A percentile compares a stretch with the other conserved stretches of the same genome.
Conservation (phyloP, 2,113 vertebrate genomes). For the Climacteris rufus region DNA sequence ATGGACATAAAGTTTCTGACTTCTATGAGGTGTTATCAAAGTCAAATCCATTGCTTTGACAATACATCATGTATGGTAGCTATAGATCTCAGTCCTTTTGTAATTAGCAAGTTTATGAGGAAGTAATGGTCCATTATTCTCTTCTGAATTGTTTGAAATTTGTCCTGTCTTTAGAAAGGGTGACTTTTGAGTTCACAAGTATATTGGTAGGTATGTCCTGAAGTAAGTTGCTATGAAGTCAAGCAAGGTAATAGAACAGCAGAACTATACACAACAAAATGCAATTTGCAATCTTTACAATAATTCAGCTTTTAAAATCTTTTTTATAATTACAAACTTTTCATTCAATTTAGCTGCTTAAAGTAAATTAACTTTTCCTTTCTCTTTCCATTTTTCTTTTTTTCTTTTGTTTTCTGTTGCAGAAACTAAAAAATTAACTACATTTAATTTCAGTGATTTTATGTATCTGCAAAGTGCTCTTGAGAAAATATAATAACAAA, state of each 20-base stretch:
- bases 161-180: constrained; percentile 28
- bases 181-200: neutral
- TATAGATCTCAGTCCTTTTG: constrained; percentile 4
- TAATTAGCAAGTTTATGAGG: constrained; percentile 61
- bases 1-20: neutral
- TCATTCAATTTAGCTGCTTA: neutral
- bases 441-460: neutral
- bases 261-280: neutral
- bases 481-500: neutral
- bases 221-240: neutral
- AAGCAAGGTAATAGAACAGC: neutral
- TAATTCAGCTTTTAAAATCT: neutral
- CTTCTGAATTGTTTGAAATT: constrained; percentile 14
- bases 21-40: constrained; percentile 8
- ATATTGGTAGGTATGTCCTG: neutral
- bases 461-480: accelerated
- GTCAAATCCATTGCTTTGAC: constrained; percentile 15
- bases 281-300: neutral
- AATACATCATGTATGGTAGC: neutral
- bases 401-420: neutral
- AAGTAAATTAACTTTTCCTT: neutral
- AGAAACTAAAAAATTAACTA: neutral
- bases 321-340: neutral
- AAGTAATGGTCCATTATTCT: constrained; percentile 47
- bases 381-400: neutral